Evolutionary conservation across 2,888 invertebrate species (phyloP).

Genomic region (Acleris laterana): DNA sequence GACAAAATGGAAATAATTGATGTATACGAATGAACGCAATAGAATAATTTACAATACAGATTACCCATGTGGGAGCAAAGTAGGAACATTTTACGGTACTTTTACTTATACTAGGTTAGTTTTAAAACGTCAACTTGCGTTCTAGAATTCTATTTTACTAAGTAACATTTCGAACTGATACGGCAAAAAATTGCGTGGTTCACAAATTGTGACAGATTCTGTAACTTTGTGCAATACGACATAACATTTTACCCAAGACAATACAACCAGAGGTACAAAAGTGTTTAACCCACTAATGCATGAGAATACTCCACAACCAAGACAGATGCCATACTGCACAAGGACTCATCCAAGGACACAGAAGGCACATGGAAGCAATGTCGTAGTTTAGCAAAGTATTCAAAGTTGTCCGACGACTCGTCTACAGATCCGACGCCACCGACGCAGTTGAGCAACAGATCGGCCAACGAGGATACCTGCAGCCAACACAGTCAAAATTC

Average conservation of each 20-base stretch:
- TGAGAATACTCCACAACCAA: slow-evolving; percentile 2
- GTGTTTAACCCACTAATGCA: neutral
- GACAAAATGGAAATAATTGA: no score
- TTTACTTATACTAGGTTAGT: no score
- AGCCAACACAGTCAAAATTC: slow-evolving; percentile 70
- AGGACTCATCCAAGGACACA: slow-evolving; percentile 7
- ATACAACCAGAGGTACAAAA: neutral
- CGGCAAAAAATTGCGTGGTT: no score
- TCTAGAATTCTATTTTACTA: no score
- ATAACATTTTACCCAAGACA: neutral
- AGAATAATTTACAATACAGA: no score
- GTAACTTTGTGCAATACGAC: neutral
- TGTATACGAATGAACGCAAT: no score
- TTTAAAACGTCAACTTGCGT: no score
- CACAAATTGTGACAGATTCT: no score
- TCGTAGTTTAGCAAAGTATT: neutral
- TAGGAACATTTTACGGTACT: no score
- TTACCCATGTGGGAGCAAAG: no score
- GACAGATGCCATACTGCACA: neutral
- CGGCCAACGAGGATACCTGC: slow-evolving; percentile 69
- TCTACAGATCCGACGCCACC: slow-evolving; percentile 65
- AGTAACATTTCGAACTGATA: no score
- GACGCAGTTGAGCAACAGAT: slow-evolving; percentile 52
- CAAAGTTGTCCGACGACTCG: slow-evolving; percentile 28
- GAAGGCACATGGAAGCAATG: neutral